Conservation (phyloP, 2,888 invertebrate species). For the Mimas tiliae region DNA sequence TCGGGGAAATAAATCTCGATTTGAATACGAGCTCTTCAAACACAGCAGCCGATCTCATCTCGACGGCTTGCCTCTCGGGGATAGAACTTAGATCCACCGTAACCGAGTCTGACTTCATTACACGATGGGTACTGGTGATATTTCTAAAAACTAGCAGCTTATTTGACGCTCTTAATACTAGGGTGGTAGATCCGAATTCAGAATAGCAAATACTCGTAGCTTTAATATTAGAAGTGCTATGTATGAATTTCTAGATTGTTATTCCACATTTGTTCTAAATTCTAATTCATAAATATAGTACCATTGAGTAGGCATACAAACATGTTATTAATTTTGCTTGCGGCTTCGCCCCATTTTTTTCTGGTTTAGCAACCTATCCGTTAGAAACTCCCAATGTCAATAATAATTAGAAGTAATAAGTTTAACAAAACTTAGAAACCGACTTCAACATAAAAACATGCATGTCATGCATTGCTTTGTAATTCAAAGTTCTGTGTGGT, state of each 20-base stretch:
- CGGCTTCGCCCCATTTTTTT: too few species aligned
- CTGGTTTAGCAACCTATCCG: too few species aligned
- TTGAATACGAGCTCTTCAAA: constrained; percentile 33
- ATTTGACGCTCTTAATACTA: background rate
- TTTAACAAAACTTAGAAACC: too few species aligned
- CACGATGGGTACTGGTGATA: background rate
- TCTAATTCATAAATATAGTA: background rate
- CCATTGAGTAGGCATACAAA: background rate
- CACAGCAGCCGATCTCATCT: constrained; percentile 26
- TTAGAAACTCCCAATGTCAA: too few species aligned
- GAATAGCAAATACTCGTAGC: background rate
- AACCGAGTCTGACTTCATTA: constrained; percentile 25
- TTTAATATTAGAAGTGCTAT: background rate
- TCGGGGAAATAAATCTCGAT: constrained; percentile 37
- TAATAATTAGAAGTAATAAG: too few species aligned
- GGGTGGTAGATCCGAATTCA: background rate
- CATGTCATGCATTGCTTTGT: too few species aligned
- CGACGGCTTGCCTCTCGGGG: constrained; percentile 12
- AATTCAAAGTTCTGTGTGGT: too few species aligned
- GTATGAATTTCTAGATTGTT: background rate
- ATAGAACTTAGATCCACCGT: constrained; percentile 24
- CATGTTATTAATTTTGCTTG: too few species aligned
- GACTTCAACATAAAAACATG: too few species aligned
- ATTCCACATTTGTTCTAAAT: background rate
- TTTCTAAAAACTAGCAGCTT: constrained; percentile 3